phyloP scores from a whole-genome alignment of 2,113 vertebrate species.

The Corydoras sp. region DNA sequence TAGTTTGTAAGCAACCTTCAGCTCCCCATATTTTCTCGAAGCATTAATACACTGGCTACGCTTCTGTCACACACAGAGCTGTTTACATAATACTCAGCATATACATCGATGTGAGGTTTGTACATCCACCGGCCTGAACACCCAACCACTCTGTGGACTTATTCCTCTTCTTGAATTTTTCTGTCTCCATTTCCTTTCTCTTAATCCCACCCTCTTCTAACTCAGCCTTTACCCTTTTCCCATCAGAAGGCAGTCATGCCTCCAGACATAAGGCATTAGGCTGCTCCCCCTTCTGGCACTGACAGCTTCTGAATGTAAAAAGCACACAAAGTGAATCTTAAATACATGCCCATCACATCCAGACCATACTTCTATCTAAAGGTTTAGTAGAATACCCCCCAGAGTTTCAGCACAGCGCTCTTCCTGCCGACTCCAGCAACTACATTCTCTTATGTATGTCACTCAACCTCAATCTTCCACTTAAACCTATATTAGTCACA shows the following conservation, averaged over 20 bases:
- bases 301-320: constrained; percentile 22
- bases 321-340: not conserved
- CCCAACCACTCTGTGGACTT: constrained; percentile 1
- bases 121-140: constrained; percentile 4
- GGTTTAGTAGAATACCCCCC: not conserved
- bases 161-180: not conserved
- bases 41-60: no score
- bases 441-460: not conserved
- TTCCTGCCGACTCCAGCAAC: not conserved
- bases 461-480: not conserved
- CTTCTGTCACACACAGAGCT: no score
- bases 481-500: no score
- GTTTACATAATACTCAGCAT: no score
- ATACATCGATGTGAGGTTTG: constrained; percentile 16
- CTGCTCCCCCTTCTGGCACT: constrained; percentile 26
- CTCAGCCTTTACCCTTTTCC: not conserved
- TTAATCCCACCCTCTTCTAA: not conserved
- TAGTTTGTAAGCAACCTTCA: no score
- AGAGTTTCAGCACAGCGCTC: not conserved
- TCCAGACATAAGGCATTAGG: constrained; percentile 12
- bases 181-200: not conserved
- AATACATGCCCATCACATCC: constrained; percentile 10
- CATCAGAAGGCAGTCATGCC: constrained; percentile 10
- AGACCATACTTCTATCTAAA: not conserved
- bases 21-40: no score